Base-by-base conservation (phyloP, 2,888 invertebrate species). In the Oeneis ivallda region DNA sequence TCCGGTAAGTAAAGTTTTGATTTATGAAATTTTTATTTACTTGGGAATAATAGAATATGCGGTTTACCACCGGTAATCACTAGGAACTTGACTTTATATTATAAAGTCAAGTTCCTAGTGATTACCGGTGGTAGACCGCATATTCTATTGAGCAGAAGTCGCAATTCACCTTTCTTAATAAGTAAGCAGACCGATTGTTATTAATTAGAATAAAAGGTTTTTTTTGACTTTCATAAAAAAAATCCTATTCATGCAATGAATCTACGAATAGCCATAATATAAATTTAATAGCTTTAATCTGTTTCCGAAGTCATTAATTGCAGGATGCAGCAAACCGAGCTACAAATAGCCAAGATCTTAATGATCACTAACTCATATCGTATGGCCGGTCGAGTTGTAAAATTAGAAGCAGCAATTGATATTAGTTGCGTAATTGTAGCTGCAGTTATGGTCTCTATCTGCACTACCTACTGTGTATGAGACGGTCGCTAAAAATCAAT, bases 351-450 rank as follows among this genome's bases (percentile, higher is more conserved):
- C 17, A 49, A 17, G 34, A 65, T 61, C 60, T 54, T 61, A 65
- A 70, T 70, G 65, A 67, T 67, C 62, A 65, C 56, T 61, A 65
- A 64, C 53, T 66, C 56, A 32, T 64, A 70, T 70, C 70, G 54
- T 34, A 64, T 70, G 70, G 65, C 58, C 56, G 67, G 47, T 62
- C 64, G 68, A 54, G 63, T 65, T 70, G 67, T 70, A 67, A 70
- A 70, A 70, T 70, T 70, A 70, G 70, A 70, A 64, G 53, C 57
- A 43, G 67, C 65, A 68, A 70, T 70, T 70, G 67, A 70, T 70
- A 70, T 70, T 67, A 54, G 70, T 70, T 70, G 58, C 65, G 70
- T 70, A 70, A 70, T 64, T 49, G 54, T 62, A 67, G 53, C 45
- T 62, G 54, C 58, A 64, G 49, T 17, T 62, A 54, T 53, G 61